Percentiles rank a stretch among this genome's conserved stretches.
These are phyloP conservation scores for Talpa occidentalis DNA, from an alignment of 2,113 vertebrate genomes.

Conservation along the genomic window DNA sequence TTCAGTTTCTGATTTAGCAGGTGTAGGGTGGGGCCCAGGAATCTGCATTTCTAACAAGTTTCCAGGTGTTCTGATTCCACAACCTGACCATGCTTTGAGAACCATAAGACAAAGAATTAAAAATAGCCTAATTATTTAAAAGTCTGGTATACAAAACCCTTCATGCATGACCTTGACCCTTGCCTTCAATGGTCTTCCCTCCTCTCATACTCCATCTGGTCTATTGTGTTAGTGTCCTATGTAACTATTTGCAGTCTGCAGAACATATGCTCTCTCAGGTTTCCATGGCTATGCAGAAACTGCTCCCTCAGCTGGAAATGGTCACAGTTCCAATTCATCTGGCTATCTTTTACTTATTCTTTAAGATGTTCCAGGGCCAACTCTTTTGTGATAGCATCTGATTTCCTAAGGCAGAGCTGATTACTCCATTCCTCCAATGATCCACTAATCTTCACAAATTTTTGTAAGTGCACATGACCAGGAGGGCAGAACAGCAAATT, in stretches of 20 bases:
- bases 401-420: constrained; percentile 4
- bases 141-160: background rate
- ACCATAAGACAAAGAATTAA: background rate
- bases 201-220: background rate
- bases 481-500: background rate
- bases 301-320: background rate
- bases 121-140: background rate
- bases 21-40: background rate
- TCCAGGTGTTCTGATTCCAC: background rate
- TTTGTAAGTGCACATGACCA: background rate
- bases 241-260: background rate
- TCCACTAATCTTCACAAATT: background rate
- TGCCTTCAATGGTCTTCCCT: background rate
- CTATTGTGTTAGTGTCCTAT: background rate
- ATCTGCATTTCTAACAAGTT: constrained; percentile 16
- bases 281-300: constrained; percentile 49
- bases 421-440: background rate
- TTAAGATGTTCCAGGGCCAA: background rate
- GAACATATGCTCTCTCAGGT: background rate
- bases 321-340: background rate
- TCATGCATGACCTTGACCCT: background rate
- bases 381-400: constrained; percentile 18
- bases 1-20: background rate
- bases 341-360: background rate
- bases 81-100: constrained; percentile 20